Evolutionary conservation across 2,113 vertebrate species (phyloP), one percentile per base, ranked within the genome.

Genomic region (Colaptes auratus): DNA sequence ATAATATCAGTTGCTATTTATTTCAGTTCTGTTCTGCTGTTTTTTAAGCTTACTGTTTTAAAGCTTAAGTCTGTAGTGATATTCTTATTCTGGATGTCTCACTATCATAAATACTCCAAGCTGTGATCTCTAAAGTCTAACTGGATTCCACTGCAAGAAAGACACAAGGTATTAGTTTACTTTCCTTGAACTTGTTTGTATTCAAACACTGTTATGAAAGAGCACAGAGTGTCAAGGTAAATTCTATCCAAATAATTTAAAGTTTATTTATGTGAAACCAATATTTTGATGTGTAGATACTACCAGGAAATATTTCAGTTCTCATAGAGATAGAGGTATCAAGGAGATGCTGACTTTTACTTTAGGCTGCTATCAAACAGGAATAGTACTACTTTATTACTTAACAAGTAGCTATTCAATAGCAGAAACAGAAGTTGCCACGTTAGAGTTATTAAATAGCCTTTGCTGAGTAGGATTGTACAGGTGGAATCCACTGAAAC

Each of bases 161-260:
- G 27, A 3, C 52, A 18, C 3, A 12, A 60, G 25, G 3, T 73
- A 39, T 81, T 67, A 0, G 0, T 36, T 81, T 9, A 1, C 6
- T 50, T 87, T 35, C 31, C 20, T 39, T 60, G 23, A 72, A 72
- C 4, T 1, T 19, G 30, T 44, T 31, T 58, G 2, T 27, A 18
- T 53, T 77, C 46, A 81, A 66, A 84, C 6, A 56, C 0, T 35
- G 6, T 13, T 78, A 31, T 39, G 36, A 87, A 71, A 79, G 21
- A 78, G 16, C 30, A 66, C 5, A 64, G 4, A 6, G 17, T 12
- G 21, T 46, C 31, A 83, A 23, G 17, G 11, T 59, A n/a, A 89
- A 66, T 66, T 35, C 46, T 0, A 6, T 35, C 24, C 28, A 64
- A 83, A 64, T 53, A 27, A 28, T 63, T 70, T 65, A 39, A 70